Base-by-base conservation (phyloP, 2,113 vertebrate species). In the Channa argus region DNA sequence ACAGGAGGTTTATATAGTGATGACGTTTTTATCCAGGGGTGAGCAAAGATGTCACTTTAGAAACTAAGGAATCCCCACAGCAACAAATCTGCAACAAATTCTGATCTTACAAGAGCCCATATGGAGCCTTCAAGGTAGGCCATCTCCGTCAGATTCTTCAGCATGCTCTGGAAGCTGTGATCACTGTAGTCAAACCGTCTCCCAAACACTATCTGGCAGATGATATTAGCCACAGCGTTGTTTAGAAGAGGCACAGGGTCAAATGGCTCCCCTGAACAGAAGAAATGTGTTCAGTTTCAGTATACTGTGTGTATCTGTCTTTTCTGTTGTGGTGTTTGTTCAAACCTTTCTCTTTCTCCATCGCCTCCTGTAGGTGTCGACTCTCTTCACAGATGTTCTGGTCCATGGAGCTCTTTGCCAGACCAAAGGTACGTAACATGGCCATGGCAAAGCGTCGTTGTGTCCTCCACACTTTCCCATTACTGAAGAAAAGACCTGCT, bases 181-280 rank as follows among this genome's bases (percentile, higher is more conserved):
- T 97, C 95, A 3, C 85, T 64, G 79, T 97, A 96, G 38, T 96
- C 94, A 2, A 96, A 97, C 41, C 95, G 92, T 44, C 84, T 92
- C 55, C 96, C 96, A 80, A 97, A 96, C 74, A 95, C 93, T 68
- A 97, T 86, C 59, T 94, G 95, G 60, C 94, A 96, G 80, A 97
- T 96, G 68, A 97, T 95, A 82, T 96, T 97, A 0, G 94, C 95
- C 89, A 96, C 95, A 7, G 95, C 95, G 0, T 89, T 91, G 60
- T 96, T 96, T 55, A 97, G 92, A 50, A 94, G 91, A 39, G 94
- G 91, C 9, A 94, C 93, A 5, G 96, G 95, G 84, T 97, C 86
- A 68, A 96, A 95, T 0, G 94, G 90, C 45, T 95, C 90, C 41
- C 94, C 96, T 97, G 84, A 50, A 74, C 4, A 11, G 11, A 70